Evolutionary conservation across 1,140 invertebrate genomes (phyloP).

Genomic region (Drosophila willistoni): DNA sequence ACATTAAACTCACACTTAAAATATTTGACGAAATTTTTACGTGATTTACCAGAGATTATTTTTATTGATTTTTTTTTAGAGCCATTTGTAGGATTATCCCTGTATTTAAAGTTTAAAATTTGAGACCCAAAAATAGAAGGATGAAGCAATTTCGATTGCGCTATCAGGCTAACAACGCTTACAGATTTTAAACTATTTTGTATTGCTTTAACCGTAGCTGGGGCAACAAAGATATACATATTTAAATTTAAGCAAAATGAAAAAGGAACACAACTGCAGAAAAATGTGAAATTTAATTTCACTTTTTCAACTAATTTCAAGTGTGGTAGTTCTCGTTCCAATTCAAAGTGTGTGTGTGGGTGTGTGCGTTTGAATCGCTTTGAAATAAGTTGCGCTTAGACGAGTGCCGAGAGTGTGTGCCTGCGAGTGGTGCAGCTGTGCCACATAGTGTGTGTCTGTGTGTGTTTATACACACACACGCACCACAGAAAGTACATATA

Average conservation of each 20-base stretch:
- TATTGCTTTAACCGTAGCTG: not conserved
- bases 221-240: not conserved
- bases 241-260: not conserved
- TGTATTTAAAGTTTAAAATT: too few species aligned
- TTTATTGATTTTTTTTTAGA: too few species aligned
- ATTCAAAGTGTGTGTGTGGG: not conserved
- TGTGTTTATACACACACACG: not conserved
- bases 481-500: slow-evolving; percentile 8
- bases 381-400: slow-evolving; percentile 16
- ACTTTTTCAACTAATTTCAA: slow-evolving; percentile 20
- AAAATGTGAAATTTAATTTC: slow-evolving; percentile 2
- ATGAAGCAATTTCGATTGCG: too few species aligned
- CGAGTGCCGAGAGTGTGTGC: slow-evolving; percentile 2
- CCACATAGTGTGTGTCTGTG: slow-evolving; percentile 1
- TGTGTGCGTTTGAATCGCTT: slow-evolving; percentile 5
- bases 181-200: too few species aligned
- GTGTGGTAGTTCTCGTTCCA: not conserved
- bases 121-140: too few species aligned
- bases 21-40: too few species aligned
- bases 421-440: slow-evolving; percentile 20
- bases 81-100: too few species aligned
- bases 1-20: too few species aligned
- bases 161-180: too few species aligned
- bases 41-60: too few species aligned
- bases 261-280: not conserved